Conservation (phyloP, 2,113 vertebrate species). For the Ginglymostoma cirratum region DNA sequence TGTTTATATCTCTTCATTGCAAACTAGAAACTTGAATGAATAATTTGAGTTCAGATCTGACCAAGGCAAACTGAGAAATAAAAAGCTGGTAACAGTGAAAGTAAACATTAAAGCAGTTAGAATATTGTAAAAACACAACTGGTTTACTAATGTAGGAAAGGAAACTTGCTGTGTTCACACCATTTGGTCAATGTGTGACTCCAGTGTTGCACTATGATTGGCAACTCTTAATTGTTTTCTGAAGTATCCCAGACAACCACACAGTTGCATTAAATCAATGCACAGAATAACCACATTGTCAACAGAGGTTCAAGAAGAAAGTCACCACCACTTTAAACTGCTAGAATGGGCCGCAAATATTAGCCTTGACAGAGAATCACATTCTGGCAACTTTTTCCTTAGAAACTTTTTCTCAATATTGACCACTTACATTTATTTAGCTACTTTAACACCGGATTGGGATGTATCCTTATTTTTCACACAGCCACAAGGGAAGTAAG, state of each 20-base stretch:
- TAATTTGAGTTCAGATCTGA: not conserved
- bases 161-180: not conserved
- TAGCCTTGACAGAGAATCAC: not conserved
- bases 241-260: not conserved
- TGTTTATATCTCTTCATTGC: not conserved
- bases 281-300: not conserved
- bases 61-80: not conserved
- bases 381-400: not conserved
- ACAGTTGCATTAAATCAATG: not conserved
- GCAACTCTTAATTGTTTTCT: not conserved
- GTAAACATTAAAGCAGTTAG: not conserved
- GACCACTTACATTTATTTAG: not conserved
- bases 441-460: not conserved
- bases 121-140: not conserved
- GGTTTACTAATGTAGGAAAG: not conserved
- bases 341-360: not conserved
- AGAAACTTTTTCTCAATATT: not conserved
- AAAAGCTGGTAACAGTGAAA: not conserved
- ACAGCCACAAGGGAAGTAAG: not conserved
- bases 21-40: not conserved
- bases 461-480: not conserved
- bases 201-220: not conserved
- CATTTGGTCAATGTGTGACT: not conserved
- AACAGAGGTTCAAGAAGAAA: not conserved
- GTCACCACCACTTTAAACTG: not conserved